Evolutionary conservation across 1,140 invertebrate genomes (phyloP), one percentile per base, ranked within the genome.

Genomic region (Drosophila prosaltans): DNA sequence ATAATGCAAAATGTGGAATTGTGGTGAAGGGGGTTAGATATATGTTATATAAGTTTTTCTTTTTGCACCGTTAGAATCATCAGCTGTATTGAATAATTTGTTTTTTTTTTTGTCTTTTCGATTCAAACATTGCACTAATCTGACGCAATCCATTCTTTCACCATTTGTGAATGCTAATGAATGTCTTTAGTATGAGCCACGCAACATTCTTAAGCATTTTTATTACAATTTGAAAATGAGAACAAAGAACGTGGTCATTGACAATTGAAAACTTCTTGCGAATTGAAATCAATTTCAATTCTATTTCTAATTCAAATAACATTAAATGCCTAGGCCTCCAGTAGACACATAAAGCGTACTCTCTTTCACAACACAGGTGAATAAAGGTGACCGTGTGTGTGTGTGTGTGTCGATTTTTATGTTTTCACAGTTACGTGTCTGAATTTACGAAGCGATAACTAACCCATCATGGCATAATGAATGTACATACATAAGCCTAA

Each of bases 371-470:
- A 24, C 26, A 26, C 45, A 51, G 45, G 45, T 51, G 45, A 26
- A 21, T 16, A 16, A 21, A 24, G 10, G 3, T 21, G 8, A 48
- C 21, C 21, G 73, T 76, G 73, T 75, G 57, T 69, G 74, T 64
- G 57, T 75, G 73, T 76, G 73, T 75, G 57, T 69, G 74, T 64
- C 54, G 76, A 76, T 70, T 76, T 76, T 76, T 76, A 76, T 76
- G 74, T 76, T 76, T 63, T 76, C 73, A 76, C 41, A 69, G 65
- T 70, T 76, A 76, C 74, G 74, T 76, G 74, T 76, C 60, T 76
- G 59, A 76, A 63, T 54, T 76, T 43, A 40, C 1, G 74, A 57
- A 74, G 8, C 40, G 30, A 40, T 43, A 21, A 36, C 32, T 6
- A 36, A 36, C 3, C 32, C 32, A 36, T 54, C 3, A 24, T 16